Evolutionary conservation across 2,113 vertebrate species (phyloP).

Genomic region (Muscicapa adusta): DNA sequence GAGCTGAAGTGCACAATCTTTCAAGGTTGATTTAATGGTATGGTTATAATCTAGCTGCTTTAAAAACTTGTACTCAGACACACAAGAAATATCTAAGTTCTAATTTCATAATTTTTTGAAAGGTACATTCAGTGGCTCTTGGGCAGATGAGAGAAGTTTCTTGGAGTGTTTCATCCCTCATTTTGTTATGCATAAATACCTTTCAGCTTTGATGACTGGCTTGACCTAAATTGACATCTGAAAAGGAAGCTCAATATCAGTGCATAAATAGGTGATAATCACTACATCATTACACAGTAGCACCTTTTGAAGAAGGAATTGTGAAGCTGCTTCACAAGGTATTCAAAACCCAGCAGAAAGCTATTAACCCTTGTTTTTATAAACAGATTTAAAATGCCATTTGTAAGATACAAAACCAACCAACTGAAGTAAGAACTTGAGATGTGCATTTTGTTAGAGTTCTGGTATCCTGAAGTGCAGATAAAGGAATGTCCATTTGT

Average conservation of each 20-base stretch:
- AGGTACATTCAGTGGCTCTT: background rate
- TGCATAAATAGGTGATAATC: background rate
- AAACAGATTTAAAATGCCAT: background rate
- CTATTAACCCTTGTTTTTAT: background rate
- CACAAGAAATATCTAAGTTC: background rate
- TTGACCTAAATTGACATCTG: background rate
- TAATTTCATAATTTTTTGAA: background rate
- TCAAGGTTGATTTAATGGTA: slow-evolving; percentile 30
- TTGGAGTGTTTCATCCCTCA: background rate
- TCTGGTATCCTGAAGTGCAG: background rate
- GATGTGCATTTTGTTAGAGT: background rate
- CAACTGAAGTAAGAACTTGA: background rate
- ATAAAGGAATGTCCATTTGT: background rate
- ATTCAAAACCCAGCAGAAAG: background rate
- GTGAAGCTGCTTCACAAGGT: background rate
- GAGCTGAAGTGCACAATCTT: slow-evolving; percentile 9
- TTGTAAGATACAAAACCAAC: background rate
- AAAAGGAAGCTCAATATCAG: background rate
- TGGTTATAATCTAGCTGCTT: background rate
- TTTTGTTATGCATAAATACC: slow-evolving; percentile 22
- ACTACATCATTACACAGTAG: background rate
- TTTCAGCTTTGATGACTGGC: background rate
- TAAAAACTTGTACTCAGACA: background rate
- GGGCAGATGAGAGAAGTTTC: background rate
- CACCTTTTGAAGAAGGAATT: background rate